phyloP scores from a whole-genome alignment of 2,888 invertebrate species.

The Dasypogon diadema region DNA sequence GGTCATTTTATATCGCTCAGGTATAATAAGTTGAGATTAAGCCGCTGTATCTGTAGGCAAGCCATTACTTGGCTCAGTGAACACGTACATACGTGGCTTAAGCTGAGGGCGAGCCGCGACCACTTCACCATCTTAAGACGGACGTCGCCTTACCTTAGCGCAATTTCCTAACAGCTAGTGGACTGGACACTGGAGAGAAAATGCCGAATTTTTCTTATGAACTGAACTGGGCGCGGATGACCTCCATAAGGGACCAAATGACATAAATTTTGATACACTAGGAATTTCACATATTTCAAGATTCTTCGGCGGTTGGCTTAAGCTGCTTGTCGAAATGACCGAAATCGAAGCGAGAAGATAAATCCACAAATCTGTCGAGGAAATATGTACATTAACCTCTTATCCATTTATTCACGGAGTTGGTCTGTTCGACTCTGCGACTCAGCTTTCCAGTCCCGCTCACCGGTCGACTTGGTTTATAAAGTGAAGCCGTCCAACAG shows the following conservation, averaged over 20 bases:
- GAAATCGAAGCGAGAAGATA: constrained; percentile 22
- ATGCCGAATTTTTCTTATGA: constrained; percentile 2
- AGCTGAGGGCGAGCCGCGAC: not conserved
- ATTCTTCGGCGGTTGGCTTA: not conserved
- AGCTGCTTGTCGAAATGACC: not conserved
- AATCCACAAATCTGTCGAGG: constrained; percentile 26
- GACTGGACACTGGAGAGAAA: not conserved
- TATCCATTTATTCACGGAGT: constrained; percentile 47
- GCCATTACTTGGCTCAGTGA: not conserved
- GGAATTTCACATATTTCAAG: constrained; percentile 45
- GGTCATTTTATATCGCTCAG: constrained; percentile 24
- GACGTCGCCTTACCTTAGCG: constrained; percentile 10
- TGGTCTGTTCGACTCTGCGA: constrained; percentile 35
- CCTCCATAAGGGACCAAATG: constrained; percentile 26
- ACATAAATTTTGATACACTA: constrained; percentile 27
- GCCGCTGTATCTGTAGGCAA: constrained; percentile 19
- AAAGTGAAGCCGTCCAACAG: constrained; percentile 47
- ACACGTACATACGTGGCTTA: constrained; percentile 22
- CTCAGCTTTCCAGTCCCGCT: constrained; percentile 17
- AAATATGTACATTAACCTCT: constrained; percentile 46
- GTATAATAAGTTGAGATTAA: constrained; percentile 11
- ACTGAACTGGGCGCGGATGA: constrained; percentile 14
- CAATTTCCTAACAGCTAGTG: constrained; percentile 20
- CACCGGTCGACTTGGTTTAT: constrained; percentile 8
- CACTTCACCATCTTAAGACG: constrained; percentile 35